phyloP scores from a whole-genome alignment of 2,113 vertebrate genomes.

The Beaufortia kweichowensis region DNA sequence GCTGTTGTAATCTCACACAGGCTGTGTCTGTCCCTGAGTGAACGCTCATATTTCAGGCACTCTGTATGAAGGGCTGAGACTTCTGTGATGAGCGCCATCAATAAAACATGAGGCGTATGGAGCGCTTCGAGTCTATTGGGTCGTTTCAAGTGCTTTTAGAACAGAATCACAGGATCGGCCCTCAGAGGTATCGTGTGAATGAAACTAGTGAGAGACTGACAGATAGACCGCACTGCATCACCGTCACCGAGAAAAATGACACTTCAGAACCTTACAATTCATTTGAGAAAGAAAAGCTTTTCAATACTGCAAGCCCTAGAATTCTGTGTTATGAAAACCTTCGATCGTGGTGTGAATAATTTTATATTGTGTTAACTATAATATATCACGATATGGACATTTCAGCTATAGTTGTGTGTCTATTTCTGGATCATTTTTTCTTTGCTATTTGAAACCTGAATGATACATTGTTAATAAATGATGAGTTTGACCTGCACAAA shows the following conservation, averaged over 20 bases:
- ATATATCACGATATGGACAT: neutral
- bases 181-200: neutral
- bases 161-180: conserved; percentile 19
- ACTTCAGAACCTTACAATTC: neutral
- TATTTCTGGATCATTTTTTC: too few relatives aligned
- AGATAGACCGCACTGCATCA: conserved; percentile 24
- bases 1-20: conserved; percentile 20
- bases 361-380: neutral
- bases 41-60: conserved; percentile 29
- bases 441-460: too few relatives aligned
- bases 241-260: conserved; percentile 6
- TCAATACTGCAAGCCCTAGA: neutral
- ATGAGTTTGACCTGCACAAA: too few relatives aligned
- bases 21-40: neutral
- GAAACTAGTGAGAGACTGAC: neutral
- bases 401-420: too few relatives aligned
- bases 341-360: neutral
- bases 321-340: too few relatives aligned
- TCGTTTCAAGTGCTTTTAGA: conserved; percentile 32
- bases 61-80: conserved; percentile 20
- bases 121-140: conserved; percentile 29
- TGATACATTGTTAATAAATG: too few relatives aligned
- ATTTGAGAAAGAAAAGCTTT: neutral
- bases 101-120: conserved; percentile 49
- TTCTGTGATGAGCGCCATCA: conserved; percentile 42